Percentiles rank a stretch among this genome's conserved stretches.
These are phyloP conservation scores for Chalcis sispes DNA, from an alignment of 2,888 invertebrate species.

Conservation along the genomic window DNA sequence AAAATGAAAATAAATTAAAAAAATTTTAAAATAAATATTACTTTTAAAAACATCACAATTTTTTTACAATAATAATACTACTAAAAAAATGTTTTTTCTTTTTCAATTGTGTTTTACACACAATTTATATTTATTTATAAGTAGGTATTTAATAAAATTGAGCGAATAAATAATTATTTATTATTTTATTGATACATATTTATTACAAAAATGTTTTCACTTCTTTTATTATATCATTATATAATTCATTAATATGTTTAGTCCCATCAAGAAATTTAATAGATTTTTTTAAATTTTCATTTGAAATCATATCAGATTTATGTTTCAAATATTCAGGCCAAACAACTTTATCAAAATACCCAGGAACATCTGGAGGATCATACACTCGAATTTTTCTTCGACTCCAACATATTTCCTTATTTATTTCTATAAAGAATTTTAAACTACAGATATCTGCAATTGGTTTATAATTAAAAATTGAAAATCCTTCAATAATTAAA, in stretches of 20 bases:
- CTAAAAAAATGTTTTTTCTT: neutral
- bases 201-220: constrained; percentile 54
- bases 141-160: too few relatives aligned
- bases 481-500: constrained; percentile 87
- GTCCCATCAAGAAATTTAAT: constrained; percentile 69
- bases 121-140: neutral
- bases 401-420: constrained; percentile 82
- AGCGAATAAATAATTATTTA: constrained; percentile 1
- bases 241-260: constrained; percentile 62
- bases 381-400: constrained; percentile 83
- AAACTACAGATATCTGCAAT: constrained; percentile 82
- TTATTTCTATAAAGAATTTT: constrained; percentile 85
- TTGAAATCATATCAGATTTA: constrained; percentile 74
- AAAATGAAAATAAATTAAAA: neutral
- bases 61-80: constrained; percentile 26
- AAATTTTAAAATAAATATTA: constrained; percentile 6
- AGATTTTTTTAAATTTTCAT: constrained; percentile 61
- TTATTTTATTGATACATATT: neutral
- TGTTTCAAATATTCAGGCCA: constrained; percentile 91
- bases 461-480: constrained; percentile 84
- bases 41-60: constrained; percentile 17
- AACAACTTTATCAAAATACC: constrained; percentile 92
- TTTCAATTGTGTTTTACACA: neutral
- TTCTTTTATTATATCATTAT: constrained; percentile 62
- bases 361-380: constrained; percentile 90